Base-by-base conservation (phyloP, 2,797 vertebrate genomes). In the Hippopotamyrus pictus region DNA sequence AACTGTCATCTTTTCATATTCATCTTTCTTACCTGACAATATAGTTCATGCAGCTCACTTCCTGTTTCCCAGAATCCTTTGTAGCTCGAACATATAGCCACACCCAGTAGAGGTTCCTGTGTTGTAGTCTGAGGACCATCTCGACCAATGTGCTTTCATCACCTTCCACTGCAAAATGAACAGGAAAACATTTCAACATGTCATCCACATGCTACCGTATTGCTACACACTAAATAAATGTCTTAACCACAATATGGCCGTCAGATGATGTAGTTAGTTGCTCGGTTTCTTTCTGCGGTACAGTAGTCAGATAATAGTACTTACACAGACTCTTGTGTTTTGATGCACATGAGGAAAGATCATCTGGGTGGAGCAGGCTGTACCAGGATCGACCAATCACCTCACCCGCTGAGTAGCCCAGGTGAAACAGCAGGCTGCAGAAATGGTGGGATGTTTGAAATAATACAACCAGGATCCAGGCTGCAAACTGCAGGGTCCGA, bases 311-410 rank as follows among this genome's bases (percentile, higher is more conserved):
- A 76, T 51, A 33, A 51, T 33, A 53, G 51, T 5, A 96, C 97
- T 96, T 93, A 98, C 97, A 92, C 90, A 97, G 89, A 0, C 91
- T 92, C 87, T 91, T 94, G 89, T 98, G 97, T 90, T 93, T 94
- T 59, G 90, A 90, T 1, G 96, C 95, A 0, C 93, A 93, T 0
- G 89, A 48, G 0, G 91, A 87, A 7, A 95, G 83, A 88, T 98
- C 97, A 1, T 96, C 96, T 0, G 97, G 97, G 65, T 98, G 97
- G 53, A 98, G 62, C 2, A 98, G 94, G 57, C 92, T 92, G 92
- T 98, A 98, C 97, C 97, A 98, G 0, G 97, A 98, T n/a, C 83
- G 94, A 1, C 95, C 95, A 0, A 91, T 90, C 92, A 98, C 89
- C 59, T 97, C 95, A 62, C 96, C 94, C 1, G 90, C 92, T 2